Percentiles rank a stretch among this genome's conserved stretches.
These are phyloP conservation scores for Sturnus vulgaris DNA, from an alignment of 2,113 vertebrate species.

Conservation along the genomic window DNA sequence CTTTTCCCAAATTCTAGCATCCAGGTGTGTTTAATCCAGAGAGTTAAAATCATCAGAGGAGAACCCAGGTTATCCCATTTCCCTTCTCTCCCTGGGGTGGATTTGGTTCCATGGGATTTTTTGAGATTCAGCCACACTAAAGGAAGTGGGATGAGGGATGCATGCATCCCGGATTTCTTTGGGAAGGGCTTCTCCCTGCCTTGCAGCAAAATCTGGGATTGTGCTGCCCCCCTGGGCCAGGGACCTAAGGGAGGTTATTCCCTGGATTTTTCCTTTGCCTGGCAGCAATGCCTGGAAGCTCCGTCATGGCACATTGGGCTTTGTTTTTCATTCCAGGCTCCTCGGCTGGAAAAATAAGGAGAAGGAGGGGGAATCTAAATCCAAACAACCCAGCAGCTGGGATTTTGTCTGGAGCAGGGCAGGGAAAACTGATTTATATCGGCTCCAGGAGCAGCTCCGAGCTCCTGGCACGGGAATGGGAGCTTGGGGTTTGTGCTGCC, in stretches of 20 bases:
- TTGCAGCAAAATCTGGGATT: fast-evolving
- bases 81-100: fast-evolving
- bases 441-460: background rate
- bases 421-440: background rate
- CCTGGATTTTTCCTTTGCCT: background rate
- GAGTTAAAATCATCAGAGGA: background rate
- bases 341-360: background rate
- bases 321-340: background rate
- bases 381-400: background rate
- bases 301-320: background rate
- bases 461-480: background rate
- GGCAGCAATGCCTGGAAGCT: background rate
- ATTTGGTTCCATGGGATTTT: background rate
- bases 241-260: background rate
- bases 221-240: fast-evolving
- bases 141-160: background rate
- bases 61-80: background rate
- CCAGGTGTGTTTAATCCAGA: background rate
- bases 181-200: background rate
- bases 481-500: background rate
- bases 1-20: background rate
- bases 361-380: background rate
- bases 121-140: fast-evolving
- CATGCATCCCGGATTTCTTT: fast-evolving
- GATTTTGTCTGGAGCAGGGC: background rate